Evolutionary conservation across 2,888 invertebrate species (phyloP).

Genomic region (Aphidius colemani): DNA sequence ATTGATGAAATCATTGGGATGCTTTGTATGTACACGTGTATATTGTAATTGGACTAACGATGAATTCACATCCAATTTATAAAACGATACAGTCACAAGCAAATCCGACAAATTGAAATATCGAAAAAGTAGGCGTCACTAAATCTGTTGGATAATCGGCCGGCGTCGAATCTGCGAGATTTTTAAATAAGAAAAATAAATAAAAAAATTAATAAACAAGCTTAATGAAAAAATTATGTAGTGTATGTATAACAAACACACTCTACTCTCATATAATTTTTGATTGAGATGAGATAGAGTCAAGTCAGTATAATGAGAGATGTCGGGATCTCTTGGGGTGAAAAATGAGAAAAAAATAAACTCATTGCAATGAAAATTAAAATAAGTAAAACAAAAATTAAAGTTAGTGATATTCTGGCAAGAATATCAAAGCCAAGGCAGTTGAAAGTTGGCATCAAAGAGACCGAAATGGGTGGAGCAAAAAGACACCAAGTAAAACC

Average conservation of each 20-base stretch:
- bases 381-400: conserved; percentile 25
- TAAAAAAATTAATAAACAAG: too few relatives aligned
- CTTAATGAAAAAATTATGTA: too few relatives aligned
- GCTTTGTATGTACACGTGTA: neutral
- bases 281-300: too few relatives aligned
- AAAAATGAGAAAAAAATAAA: conserved; percentile 11
- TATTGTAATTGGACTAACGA: conserved; percentile 26
- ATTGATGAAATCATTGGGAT: too few relatives aligned
- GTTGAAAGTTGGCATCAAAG: conserved; percentile 46
- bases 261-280: too few relatives aligned
- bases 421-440: conserved; percentile 52
- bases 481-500: conserved; percentile 29
- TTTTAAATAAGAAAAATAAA: too few relatives aligned
- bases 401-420: conserved; percentile 50
- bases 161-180: too few relatives aligned
- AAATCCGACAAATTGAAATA: conserved; percentile 53
- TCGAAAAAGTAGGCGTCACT: conserved; percentile 53
- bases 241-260: too few relatives aligned
- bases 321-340: neutral
- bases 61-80: conserved; percentile 27
- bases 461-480: conserved; percentile 37
- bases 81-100: conserved; percentile 36
- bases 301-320: too few relatives aligned
- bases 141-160: conserved; percentile 18
- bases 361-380: conserved; percentile 17